Percentiles rank a stretch among this genome's conserved stretches.
phyloP scores from a whole-genome alignment of 2,888 invertebrate genomes.

The Archips crataeganus region DNA sequence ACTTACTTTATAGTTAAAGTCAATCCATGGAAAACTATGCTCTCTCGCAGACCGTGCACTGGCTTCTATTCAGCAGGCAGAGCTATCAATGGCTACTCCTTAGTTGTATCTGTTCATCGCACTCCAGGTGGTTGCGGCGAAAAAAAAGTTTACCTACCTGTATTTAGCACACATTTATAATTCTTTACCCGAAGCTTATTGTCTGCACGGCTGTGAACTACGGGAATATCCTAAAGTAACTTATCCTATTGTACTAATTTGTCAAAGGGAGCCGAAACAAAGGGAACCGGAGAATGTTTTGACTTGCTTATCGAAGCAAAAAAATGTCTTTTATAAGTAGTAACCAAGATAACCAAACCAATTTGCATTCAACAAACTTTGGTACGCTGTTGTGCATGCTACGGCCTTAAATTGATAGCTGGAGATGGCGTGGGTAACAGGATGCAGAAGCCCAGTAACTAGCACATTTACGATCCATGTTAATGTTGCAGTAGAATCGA shows the following conservation, averaged over 20 bases:
- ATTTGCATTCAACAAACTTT: conserved; percentile 3
- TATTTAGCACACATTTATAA: conserved; percentile 51
- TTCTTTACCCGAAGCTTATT: conserved; percentile 52
- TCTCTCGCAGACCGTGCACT: not conserved
- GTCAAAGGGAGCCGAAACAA: conserved; percentile 65
- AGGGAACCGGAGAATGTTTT: conserved; percentile 49
- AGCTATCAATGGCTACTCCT: not conserved
- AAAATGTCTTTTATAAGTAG: conserved; percentile 40
- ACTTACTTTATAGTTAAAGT: too few species aligned
- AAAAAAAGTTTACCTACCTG: conserved; percentile 39
- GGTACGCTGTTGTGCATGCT: not conserved
- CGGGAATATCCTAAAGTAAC: conserved; percentile 60
- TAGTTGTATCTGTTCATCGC: not conserved
- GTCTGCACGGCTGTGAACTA: conserved; percentile 59
- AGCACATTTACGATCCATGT: not conserved
- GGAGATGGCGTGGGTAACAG: not conserved
- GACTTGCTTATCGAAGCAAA: conserved; percentile 61
- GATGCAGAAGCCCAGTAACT: not conserved
- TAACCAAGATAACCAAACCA: conserved; percentile 3
- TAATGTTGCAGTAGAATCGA: not conserved
- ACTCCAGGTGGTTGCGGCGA: conserved; percentile 37
- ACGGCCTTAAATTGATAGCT: not conserved
- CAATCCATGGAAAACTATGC: not conserved
- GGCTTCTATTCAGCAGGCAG: not conserved
- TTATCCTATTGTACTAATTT: conserved; percentile 60